A percentile compares a stretch with the other conserved stretches of the same genome.
Evolutionary conservation across 2,888 invertebrate species (phyloP).

Genomic region (Tuta absoluta): DNA sequence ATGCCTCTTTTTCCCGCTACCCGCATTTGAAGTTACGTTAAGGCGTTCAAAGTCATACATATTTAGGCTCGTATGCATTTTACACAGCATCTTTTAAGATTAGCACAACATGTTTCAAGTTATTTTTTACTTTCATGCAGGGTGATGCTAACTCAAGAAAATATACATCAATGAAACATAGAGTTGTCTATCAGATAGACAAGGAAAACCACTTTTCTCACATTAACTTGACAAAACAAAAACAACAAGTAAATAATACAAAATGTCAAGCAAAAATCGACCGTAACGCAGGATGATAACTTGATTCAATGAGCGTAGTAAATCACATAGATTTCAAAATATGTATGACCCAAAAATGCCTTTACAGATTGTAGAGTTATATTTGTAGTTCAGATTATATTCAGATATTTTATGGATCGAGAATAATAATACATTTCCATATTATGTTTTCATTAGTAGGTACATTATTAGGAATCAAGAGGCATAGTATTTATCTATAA

Average conservation of each 20-base stretch:
- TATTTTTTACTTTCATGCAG: too few species aligned
- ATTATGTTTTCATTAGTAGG: constrained; percentile 3
- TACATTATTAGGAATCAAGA: constrained; percentile 42
- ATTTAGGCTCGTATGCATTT: neutral
- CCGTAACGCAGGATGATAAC: too few species aligned
- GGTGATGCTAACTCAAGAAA: too few species aligned
- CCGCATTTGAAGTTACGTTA: neutral
- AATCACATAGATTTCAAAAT: neutral
- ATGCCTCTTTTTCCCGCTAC: constrained; percentile 51
- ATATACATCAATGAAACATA: too few species aligned
- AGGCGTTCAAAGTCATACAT: neutral
- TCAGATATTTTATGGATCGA: constrained; percentile 1
- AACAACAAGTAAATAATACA: too few species aligned
- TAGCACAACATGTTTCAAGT: neutral
- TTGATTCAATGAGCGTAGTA: neutral
- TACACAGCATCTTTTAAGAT: too few species aligned
- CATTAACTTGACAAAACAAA: too few species aligned
- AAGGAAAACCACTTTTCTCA: too few species aligned
- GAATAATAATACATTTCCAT: constrained; percentile 10
- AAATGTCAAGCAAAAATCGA: too few species aligned
- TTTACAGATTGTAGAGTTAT: constrained; percentile 6
- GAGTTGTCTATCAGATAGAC: too few species aligned
- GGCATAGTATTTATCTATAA: constrained; percentile 59
- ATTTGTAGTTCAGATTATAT: constrained; percentile 18
- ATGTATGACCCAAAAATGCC: neutral